phyloP scores from a whole-genome alignment of 2,113 vertebrate genomes.

The Mastomys natalensis region DNA sequence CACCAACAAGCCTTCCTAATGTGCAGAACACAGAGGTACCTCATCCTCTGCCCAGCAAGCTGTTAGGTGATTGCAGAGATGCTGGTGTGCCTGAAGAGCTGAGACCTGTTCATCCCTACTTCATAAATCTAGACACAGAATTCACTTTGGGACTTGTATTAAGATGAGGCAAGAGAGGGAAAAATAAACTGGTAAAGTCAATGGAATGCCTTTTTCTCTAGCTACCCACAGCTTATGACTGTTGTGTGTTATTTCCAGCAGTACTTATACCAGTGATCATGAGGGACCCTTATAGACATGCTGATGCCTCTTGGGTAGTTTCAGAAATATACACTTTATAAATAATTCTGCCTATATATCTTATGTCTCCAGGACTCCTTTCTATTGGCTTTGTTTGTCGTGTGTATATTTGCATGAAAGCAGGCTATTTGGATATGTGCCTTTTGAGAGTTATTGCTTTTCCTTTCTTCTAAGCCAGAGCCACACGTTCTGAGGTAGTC shows the following conservation, averaged over 20 bases:
- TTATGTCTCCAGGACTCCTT: constrained; percentile 55
- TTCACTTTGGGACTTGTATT: constrained; percentile 73
- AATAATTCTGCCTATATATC: constrained; percentile 72
- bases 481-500: accelerated
- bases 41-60: neutral
- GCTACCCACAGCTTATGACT: constrained; percentile 70
- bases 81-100: neutral
- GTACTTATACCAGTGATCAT: constrained; percentile 62
- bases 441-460: constrained; percentile 51
- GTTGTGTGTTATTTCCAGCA: constrained; percentile 66
- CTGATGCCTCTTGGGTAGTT: constrained; percentile 67
- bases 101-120: constrained; percentile 24
- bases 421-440: constrained; percentile 54
- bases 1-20: constrained; percentile 48
- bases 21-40: neutral
- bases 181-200: constrained; percentile 78
- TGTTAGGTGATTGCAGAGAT: neutral
- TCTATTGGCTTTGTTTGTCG: constrained; percentile 21
- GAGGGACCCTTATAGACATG: constrained; percentile 66
- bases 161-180: constrained; percentile 67
- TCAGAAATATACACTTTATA: constrained; percentile 66
- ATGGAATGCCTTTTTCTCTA: constrained; percentile 53
- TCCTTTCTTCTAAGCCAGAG: constrained; percentile 4
- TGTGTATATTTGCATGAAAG: constrained; percentile 62
- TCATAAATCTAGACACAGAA: constrained; percentile 70